Conservation (phyloP, 2,888 invertebrate genomes). For the Dendrolimus pini region DNA sequence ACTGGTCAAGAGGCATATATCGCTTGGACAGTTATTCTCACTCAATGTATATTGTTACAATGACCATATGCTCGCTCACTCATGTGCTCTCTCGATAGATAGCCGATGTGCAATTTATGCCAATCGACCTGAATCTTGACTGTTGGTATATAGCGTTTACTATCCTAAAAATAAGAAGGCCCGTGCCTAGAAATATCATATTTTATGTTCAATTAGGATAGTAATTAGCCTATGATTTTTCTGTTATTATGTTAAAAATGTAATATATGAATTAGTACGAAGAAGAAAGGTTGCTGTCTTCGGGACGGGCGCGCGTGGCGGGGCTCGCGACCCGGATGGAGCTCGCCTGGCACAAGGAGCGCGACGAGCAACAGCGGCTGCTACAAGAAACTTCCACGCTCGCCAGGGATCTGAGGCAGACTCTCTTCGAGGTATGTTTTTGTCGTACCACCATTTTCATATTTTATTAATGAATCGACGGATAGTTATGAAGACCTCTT, state of each 20-base stretch:
- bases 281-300: slow-evolving; percentile 89
- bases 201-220: too few relatives aligned
- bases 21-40: background rate
- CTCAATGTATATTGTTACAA: background rate
- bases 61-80: background rate
- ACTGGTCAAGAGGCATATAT: too few relatives aligned
- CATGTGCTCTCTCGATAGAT: too few relatives aligned
- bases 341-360: slow-evolving; percentile 95
- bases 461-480: too few relatives aligned
- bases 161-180: too few relatives aligned
- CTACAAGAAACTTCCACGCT: slow-evolving; percentile 93
- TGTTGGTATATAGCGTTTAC: too few relatives aligned
- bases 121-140: too few relatives aligned
- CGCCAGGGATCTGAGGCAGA: slow-evolving; percentile 91
- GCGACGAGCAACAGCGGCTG: slow-evolving; percentile 93
- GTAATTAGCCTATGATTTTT: too few relatives aligned
- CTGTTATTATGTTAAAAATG: too few relatives aligned
- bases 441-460: background rate
- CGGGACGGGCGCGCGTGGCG: slow-evolving; percentile 90
- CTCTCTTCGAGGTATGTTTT: slow-evolving; percentile 83
- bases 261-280: slow-evolving; percentile 77
- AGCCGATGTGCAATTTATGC: too few relatives aligned
- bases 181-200: too few relatives aligned
- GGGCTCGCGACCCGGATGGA: slow-evolving; percentile 92
- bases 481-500: too few relatives aligned